Evolutionary conservation across 2,113 vertebrate species (phyloP).

Genomic region (Oncorhynchus mykiss): DNA sequence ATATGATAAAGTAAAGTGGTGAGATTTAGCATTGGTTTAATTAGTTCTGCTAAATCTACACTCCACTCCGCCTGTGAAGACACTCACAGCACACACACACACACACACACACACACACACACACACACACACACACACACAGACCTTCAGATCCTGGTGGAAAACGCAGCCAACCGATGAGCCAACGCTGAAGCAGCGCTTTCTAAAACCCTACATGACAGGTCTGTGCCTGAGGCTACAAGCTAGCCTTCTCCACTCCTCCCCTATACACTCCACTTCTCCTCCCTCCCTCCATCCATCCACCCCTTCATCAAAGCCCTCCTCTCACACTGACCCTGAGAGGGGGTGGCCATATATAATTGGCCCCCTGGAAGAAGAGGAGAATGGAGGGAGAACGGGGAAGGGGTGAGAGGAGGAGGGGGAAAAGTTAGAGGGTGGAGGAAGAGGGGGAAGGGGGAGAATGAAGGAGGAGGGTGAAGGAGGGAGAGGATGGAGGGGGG

Average conservation of each 20-base stretch:
- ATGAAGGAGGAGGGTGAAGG: no score
- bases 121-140: background rate
- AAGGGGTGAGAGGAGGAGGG: background rate
- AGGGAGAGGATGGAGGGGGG: no score
- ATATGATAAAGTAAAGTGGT: background rate
- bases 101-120: background rate
- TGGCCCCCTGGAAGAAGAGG: background rate
- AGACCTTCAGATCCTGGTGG: slow-evolving; percentile 19
- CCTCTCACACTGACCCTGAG: background rate
- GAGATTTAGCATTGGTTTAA: no score
- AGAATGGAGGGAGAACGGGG: background rate
- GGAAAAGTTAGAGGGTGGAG: no score
- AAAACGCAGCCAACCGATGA: slow-evolving; percentile 32
- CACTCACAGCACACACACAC: background rate
- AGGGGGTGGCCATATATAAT: slow-evolving; percentile 1
- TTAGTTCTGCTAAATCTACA: background rate
- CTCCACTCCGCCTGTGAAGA: background rate
- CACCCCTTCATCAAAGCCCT: background rate
- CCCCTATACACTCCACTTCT: background rate
- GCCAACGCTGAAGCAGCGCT: slow-evolving; percentile 23
- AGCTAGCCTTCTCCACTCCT: background rate
- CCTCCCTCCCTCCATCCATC: slow-evolving; percentile 27
- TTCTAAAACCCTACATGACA: slow-evolving; percentile 34
- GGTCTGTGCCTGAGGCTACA: slow-evolving; percentile 35
- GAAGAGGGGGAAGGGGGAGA: background rate